Conservation (phyloP, 2,113 vertebrate species). For the Siphamia tubifer region DNA sequence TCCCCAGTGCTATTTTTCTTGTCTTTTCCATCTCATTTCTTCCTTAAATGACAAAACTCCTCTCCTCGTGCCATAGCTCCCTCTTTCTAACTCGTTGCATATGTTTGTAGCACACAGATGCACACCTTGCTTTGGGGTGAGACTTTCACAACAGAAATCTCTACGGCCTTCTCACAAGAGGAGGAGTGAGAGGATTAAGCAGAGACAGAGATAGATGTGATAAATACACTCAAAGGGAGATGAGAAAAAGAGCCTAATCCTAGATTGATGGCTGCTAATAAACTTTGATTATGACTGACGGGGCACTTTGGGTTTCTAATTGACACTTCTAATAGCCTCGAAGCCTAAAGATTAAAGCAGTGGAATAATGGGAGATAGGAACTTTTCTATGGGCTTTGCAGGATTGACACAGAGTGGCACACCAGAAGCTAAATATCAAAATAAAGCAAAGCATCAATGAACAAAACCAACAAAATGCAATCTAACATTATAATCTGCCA, state of each 20-base stretch:
- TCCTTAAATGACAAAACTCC: not conserved
- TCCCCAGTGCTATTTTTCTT: too few relatives aligned
- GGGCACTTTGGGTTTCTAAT: slow-evolving; percentile 44
- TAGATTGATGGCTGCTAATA: slow-evolving; percentile 58
- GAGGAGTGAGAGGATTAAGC: slow-evolving; percentile 27
- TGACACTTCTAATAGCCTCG: slow-evolving; percentile 41
- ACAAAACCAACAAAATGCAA: not conserved
- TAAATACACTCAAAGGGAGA: slow-evolving; percentile 28
- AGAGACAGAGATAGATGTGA: slow-evolving; percentile 19
- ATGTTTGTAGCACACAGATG: not conserved
- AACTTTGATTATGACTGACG: slow-evolving; percentile 63
- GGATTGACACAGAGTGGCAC: not conserved
- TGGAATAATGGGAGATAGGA: not conserved
- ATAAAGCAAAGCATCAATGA: not conserved
- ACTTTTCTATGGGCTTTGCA: not conserved
- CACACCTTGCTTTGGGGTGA: not conserved
- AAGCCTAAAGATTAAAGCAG: slow-evolving; percentile 7
- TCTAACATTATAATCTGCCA: not conserved
- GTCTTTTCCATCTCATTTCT: not conserved
- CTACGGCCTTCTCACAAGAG: slow-evolving; percentile 25
- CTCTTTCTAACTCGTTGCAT: not conserved
- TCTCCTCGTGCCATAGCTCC: not conserved
- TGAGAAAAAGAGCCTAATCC: slow-evolving; percentile 33
- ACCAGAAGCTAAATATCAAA: slow-evolving; percentile 4
- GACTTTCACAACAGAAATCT: slow-evolving; percentile 30